A percentile compares a stretch with the other conserved stretches of the same genome.
These are phyloP conservation scores for Cheilosia soror DNA, from an alignment of 2,888 invertebrate species.

Conservation along the genomic window DNA sequence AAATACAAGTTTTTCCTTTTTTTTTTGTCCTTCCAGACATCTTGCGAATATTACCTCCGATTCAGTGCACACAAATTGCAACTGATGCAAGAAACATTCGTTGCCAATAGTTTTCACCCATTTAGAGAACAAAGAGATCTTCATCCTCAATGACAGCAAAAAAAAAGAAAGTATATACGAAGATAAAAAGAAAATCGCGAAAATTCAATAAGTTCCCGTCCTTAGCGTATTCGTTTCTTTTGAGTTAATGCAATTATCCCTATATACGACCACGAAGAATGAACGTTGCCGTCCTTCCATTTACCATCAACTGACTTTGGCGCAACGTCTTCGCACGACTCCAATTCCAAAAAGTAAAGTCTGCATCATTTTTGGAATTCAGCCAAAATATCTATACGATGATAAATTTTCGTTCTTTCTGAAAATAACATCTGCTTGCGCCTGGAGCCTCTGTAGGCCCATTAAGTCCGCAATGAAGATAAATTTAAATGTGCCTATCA, in stretches of 20 bases:
- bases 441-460: constrained; percentile 22
- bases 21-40: constrained; percentile 1
- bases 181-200: neutral
- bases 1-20: constrained; percentile 1
- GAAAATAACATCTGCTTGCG: constrained; percentile 37
- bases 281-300: constrained; percentile 27
- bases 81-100: constrained; percentile 36
- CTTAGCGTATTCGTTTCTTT: constrained; percentile 10
- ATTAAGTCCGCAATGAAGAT: constrained; percentile 20
- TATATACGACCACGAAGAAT: neutral
- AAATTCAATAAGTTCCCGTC: constrained; percentile 22
- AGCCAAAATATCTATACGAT: too few species aligned
- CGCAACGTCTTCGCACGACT: constrained; percentile 29
- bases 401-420: neutral
- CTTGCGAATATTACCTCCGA: constrained; percentile 16
- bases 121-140: neutral
- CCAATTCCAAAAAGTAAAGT: constrained; percentile 42
- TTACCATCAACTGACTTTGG: constrained; percentile 37
- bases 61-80: constrained; percentile 53
- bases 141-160: constrained; percentile 25
- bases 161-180: neutral
- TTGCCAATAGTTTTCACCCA: constrained; percentile 25
- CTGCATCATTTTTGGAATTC: neutral
- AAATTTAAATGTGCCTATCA: constrained; percentile 66
- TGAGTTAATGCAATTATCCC: constrained; percentile 38